Conservation (phyloP, 2,888 invertebrate genomes). For the Nipponacmea schrenckii region DNA sequence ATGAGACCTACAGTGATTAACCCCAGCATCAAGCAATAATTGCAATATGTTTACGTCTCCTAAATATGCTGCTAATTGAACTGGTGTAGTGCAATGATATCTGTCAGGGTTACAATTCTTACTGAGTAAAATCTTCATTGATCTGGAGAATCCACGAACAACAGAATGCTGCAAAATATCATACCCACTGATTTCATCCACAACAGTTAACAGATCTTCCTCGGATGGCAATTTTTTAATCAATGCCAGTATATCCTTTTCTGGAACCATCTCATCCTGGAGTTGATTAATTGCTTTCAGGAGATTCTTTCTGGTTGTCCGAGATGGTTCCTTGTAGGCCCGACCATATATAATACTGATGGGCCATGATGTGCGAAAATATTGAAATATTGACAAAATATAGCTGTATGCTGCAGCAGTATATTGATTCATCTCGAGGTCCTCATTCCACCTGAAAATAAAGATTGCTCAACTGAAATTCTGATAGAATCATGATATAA, state of each 20-base stretch:
- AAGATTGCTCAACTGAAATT: neutral
- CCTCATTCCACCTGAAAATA: neutral
- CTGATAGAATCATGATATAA: neutral
- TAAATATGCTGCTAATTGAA: slow-evolving; percentile 80
- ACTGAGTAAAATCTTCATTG: slow-evolving; percentile 70
- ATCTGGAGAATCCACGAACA: slow-evolving; percentile 76
- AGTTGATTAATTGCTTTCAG: slow-evolving; percentile 33
- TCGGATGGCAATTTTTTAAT: slow-evolving; percentile 37
- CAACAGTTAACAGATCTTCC: slow-evolving; percentile 50
- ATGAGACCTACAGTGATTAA: slow-evolving; percentile 76
- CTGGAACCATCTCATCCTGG: slow-evolving; percentile 12
- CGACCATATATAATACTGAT: slow-evolving; percentile 39
- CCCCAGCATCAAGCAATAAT: slow-evolving; percentile 77
- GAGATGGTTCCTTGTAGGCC: slow-evolving; percentile 32
- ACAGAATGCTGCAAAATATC: slow-evolving; percentile 81
- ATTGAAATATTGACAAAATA: slow-evolving; percentile 41
- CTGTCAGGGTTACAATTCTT: slow-evolving; percentile 76
- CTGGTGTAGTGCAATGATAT: slow-evolving; percentile 79
- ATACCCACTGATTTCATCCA: slow-evolving; percentile 75
- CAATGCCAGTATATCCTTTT: slow-evolving; percentile 28
- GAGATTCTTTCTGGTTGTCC: slow-evolving; percentile 36
- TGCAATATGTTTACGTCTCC: slow-evolving; percentile 79
- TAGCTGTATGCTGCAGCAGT: slow-evolving; percentile 40
- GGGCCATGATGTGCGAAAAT: slow-evolving; percentile 45
- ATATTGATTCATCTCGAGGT: slow-evolving; percentile 29